Evolutionary conservation across 2,797 vertebrate genomes (phyloP).

Genomic region (Cyprinella venusta): DNA sequence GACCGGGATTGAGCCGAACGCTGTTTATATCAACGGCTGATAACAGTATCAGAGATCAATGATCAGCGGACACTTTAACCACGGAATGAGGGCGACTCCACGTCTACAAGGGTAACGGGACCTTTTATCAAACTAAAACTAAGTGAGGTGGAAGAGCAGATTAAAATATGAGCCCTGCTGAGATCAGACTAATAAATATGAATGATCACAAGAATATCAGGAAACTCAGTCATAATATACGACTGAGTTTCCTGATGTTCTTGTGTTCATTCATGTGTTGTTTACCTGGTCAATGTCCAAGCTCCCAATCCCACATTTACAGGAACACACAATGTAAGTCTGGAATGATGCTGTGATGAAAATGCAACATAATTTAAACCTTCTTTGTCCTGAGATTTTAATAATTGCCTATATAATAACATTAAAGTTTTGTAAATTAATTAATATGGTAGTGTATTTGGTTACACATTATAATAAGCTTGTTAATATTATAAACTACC

Average conservation of each 20-base stretch:
- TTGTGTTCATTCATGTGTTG: background rate
- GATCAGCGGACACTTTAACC: slow-evolving; percentile 68
- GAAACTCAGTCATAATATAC: too few species aligned
- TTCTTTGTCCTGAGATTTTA: too few species aligned
- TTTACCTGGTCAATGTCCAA: background rate
- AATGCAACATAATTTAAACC: background rate
- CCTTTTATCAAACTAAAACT: slow-evolving; percentile 18
- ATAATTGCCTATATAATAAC: background rate
- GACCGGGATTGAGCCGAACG: background rate
- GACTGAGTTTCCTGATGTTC: background rate
- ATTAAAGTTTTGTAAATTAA: background rate
- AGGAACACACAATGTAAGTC: background rate
- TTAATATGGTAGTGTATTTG: background rate
- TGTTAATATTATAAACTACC: background rate
- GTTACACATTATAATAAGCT: background rate
- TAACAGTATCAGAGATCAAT: slow-evolving; percentile 59
- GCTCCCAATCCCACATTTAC: background rate
- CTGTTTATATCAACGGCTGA: slow-evolving; percentile 70
- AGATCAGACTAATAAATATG: background rate
- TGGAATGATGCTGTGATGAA: background rate
- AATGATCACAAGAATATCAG: too few species aligned
- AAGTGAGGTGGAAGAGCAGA: too few species aligned
- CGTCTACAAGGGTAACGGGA: slow-evolving; percentile 47
- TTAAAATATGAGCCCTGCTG: background rate
- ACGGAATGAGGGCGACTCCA: slow-evolving; percentile 58